Percentiles rank a stretch among this genome's conserved stretches.
phyloP scores from a whole-genome alignment of 2,113 vertebrate species.

The Chloroceryle aenea region DNA sequence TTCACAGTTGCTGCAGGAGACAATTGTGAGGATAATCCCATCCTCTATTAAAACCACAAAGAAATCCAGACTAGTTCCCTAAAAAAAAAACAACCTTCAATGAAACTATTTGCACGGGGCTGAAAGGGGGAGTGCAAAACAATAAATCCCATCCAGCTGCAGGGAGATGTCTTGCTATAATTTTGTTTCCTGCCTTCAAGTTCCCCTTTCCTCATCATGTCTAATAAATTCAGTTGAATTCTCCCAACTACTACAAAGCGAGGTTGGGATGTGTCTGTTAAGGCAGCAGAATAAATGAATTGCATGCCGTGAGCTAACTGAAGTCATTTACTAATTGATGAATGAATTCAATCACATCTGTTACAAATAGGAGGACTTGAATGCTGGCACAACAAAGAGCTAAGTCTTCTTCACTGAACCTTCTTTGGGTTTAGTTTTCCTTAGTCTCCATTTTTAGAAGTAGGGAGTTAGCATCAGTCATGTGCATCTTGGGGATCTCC shows the following conservation, averaged over 20 bases:
- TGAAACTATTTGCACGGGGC: background rate
- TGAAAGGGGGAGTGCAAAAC: background rate
- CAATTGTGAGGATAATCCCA: background rate
- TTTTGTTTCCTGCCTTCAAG: background rate
- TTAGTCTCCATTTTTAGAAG: no score
- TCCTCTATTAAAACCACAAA: background rate
- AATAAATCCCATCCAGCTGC: background rate
- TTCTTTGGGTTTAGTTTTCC: no score
- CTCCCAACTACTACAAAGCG: background rate
- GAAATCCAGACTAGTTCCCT: background rate
- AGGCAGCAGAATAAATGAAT: background rate
- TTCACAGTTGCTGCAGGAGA: background rate
- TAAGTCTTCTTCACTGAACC: background rate
- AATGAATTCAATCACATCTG: constrained; percentile 32
- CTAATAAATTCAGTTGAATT: background rate
- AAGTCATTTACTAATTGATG: constrained; percentile 38
- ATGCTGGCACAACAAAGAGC: background rate
- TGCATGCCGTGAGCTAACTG: background rate
- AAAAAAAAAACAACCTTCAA: background rate
- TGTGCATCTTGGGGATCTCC: no score
- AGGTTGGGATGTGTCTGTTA: background rate
- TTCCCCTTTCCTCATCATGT: background rate
- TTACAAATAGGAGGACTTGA: background rate
- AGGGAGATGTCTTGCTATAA: background rate
- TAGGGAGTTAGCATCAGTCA: no score